Conservation (phyloP, 2,797 vertebrate genomes). For the Rallus crepitans region DNA sequence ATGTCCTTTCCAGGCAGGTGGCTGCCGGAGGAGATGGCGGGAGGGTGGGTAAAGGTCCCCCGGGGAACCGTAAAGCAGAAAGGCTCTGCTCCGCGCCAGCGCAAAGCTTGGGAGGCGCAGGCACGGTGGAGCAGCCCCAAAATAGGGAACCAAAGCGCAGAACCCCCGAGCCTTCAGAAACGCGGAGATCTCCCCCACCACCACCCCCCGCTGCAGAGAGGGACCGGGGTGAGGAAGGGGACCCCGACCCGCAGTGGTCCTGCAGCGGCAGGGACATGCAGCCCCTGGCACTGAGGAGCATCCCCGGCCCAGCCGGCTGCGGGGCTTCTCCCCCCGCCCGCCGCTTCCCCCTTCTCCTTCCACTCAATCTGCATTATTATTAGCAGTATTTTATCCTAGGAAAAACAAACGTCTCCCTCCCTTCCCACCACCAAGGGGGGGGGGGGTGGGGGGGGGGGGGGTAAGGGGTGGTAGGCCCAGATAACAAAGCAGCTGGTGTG, state of each 20-base stretch:
- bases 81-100: not conserved
- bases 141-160: not conserved
- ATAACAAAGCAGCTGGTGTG: conserved; percentile 63
- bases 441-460: not conserved
- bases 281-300: not conserved
- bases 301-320: not conserved
- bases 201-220: accelerated
- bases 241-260: accelerated
- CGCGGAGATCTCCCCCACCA: accelerated
- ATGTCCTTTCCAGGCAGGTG: conserved; percentile 10
- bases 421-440: not conserved
- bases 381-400: conserved; percentile 63
- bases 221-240: not conserved
- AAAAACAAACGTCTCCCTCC: conserved; percentile 67
- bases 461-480: not conserved
- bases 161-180: not conserved
- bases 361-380: conserved; percentile 53
- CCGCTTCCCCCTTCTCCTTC: not conserved
- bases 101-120: not conserved
- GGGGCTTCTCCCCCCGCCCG: not conserved
- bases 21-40: not conserved
- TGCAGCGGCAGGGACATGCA: not conserved
- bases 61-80: not conserved
- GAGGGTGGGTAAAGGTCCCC: not conserved
- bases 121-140: not conserved